Conservation (phyloP, 2,113 vertebrate genomes). For the Gobio gobio region DNA sequence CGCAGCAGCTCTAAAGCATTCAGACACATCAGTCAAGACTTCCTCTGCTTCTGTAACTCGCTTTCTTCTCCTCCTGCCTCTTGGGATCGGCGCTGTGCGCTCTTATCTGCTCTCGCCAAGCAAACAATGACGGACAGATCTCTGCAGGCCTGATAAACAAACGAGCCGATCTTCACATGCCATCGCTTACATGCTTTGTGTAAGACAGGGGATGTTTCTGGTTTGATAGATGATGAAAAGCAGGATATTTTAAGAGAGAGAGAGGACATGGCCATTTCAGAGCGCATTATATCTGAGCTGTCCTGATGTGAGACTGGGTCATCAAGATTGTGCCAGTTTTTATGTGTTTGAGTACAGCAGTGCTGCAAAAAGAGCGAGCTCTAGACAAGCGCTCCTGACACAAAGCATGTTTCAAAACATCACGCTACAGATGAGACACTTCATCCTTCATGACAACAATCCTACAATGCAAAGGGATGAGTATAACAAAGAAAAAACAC, state of each 20-base stretch:
- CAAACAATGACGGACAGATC: constrained; percentile 28
- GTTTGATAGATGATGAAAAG: not conserved
- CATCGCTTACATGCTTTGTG: not conserved
- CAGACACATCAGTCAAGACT: not conserved
- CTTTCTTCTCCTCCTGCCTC: not conserved
- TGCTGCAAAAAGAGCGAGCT: not conserved
- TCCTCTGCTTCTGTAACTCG: not conserved
- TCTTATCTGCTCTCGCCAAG: constrained; percentile 33
- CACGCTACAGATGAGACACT: not conserved
- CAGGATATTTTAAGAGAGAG: not conserved
- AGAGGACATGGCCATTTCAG: not conserved
- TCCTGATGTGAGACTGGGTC: not conserved
- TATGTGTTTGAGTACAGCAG: not conserved
- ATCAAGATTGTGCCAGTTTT: not conserved
- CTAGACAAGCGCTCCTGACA: not conserved
- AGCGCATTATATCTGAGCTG: not conserved
- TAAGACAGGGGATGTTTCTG: not conserved
- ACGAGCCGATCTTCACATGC: constrained; percentile 5
- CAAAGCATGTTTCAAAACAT: not conserved
- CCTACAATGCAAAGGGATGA: not conserved
- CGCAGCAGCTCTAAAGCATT: not conserved
- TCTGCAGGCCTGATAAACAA: constrained; percentile 21
- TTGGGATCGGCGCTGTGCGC: not conserved
- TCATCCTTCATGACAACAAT: not conserved
- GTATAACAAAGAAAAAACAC: not conserved